Evolutionary conservation across 2,113 vertebrate genomes (phyloP).

Genomic region (Todiramphus saurophagus): DNA sequence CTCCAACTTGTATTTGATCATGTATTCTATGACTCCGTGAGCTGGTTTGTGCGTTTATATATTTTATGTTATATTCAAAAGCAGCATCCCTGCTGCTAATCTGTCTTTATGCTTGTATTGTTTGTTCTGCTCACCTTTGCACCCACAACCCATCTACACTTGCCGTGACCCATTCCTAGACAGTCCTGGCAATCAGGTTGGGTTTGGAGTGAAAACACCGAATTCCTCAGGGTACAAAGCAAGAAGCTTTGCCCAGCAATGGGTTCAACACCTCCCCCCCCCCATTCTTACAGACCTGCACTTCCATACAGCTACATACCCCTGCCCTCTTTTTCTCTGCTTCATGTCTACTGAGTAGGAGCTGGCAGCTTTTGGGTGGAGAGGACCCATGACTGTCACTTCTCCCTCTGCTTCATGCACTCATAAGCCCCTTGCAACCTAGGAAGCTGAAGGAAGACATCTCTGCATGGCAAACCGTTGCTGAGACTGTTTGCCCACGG

Average conservation of each 20-base stretch:
- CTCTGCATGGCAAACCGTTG: background rate
- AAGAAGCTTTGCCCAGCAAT: background rate
- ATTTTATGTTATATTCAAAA: background rate
- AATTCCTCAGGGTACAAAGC: background rate
- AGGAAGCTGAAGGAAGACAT: background rate
- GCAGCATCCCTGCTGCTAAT: background rate
- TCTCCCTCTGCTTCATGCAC: background rate
- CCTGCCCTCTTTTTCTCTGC: background rate
- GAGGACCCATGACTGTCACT: background rate
- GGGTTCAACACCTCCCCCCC: too few species aligned
- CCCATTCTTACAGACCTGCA: background rate
- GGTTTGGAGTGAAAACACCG: background rate
- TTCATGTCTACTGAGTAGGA: background rate
- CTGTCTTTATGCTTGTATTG: background rate
- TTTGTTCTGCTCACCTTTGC: background rate
- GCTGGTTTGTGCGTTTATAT: background rate
- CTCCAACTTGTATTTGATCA: background rate
- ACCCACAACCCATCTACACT: accelerated
- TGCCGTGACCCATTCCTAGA: background rate
- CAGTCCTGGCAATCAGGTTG: background rate
- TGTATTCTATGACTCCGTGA: accelerated
- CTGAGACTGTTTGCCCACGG: background rate
- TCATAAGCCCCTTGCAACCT: background rate
- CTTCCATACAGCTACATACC: background rate
- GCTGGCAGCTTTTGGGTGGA: background rate